phyloP scores from a whole-genome alignment of 2,888 invertebrate genomes.

The Calameuta filiformis region DNA sequence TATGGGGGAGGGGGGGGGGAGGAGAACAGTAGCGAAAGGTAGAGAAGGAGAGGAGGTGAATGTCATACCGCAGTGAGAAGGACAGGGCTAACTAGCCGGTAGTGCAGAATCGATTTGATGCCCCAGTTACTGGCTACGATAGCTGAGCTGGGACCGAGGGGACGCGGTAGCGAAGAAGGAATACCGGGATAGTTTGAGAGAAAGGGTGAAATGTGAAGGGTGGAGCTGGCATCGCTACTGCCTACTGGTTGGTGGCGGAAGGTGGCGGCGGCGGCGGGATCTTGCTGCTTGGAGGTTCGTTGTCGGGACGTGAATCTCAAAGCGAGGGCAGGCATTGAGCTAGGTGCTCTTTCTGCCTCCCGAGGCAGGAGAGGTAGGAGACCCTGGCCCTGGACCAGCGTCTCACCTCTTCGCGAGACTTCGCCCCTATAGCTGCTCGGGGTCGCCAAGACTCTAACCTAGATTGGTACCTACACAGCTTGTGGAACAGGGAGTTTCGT shows the following conservation, averaged over 20 bases:
- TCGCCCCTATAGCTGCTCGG: background rate
- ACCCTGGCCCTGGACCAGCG: constrained; percentile 39
- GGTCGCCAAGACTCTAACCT: background rate
- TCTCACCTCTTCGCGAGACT: background rate
- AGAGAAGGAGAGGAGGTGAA: background rate
- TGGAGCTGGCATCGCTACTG: background rate
- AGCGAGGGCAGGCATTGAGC: constrained; percentile 54
- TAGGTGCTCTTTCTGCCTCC: constrained; percentile 14
- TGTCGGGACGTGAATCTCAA: constrained; percentile 44
- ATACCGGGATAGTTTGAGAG: background rate
- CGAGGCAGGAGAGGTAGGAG: constrained; percentile 24
- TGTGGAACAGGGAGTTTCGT: background rate
- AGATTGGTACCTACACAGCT: background rate
- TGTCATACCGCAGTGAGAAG: constrained; percentile 1
- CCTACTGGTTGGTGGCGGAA: background rate
- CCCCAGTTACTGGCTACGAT: constrained; percentile 54
- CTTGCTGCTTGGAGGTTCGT: constrained; percentile 30
- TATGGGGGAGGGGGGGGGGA: constrained; percentile 43
- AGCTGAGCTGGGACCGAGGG: constrained; percentile 19
- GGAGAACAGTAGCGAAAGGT: constrained; percentile 20
- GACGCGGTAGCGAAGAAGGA: background rate
- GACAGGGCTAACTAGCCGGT: constrained; percentile 32
- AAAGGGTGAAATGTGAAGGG: background rate
- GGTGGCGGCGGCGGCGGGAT: background rate
- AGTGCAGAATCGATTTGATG: constrained; percentile 58